Percentiles rank a stretch among this genome's conserved stretches.
Conservation (phyloP, 1,140 invertebrate species). For the Caenorhabditis latens region DNA sequence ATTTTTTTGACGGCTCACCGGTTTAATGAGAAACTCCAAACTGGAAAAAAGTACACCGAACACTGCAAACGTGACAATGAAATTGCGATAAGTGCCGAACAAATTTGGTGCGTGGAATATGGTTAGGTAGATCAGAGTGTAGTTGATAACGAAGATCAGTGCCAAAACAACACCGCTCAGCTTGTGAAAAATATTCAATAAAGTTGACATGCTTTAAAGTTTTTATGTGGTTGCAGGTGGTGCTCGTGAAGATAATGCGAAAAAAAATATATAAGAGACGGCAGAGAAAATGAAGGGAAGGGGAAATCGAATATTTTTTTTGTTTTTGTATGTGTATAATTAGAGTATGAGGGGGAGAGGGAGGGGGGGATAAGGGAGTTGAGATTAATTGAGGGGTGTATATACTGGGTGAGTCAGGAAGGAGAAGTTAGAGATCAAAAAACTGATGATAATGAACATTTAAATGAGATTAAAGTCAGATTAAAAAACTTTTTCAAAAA, state of each 20-base stretch:
- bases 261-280: not conserved
- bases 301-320: not conserved
- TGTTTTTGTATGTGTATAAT: not conserved
- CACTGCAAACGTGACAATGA: not conserved
- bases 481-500: too few relatives aligned
- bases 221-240: not conserved
- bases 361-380: too few relatives aligned
- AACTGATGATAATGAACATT: too few relatives aligned
- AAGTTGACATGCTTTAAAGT: not conserved
- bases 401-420: too few relatives aligned
- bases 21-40: not conserved
- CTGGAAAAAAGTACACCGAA: not conserved
- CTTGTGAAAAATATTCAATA: not conserved
- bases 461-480: too few relatives aligned
- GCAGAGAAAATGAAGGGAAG: not conserved
- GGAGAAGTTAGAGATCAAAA: too few relatives aligned
- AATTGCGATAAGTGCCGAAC: not conserved
- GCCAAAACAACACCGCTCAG: not conserved
- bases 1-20: not conserved
- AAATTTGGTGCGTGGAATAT: not conserved
- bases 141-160: not conserved
- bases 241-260: not conserved
- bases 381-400: too few relatives aligned
- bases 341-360: too few relatives aligned
- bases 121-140: not conserved